Conservation (phyloP, 92 coral and sea anemone genomes). For the Isaurus tuberculatus region DNA sequence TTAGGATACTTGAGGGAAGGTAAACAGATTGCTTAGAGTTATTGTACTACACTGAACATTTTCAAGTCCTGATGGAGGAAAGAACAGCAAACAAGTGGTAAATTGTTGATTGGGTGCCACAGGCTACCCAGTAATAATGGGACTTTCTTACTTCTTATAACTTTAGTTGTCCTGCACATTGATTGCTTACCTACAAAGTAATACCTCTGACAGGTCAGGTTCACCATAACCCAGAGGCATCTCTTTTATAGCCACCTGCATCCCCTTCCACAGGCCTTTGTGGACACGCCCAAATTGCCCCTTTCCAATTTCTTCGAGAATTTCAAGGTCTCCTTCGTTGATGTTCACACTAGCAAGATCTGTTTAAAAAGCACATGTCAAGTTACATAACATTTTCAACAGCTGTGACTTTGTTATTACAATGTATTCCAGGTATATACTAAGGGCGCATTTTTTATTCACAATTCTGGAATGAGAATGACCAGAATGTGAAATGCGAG, state of each 20-base stretch:
- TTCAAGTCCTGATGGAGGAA: too few species aligned
- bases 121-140: neutral
- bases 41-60: too few species aligned
- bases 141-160: neutral
- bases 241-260: slow-evolving; percentile 35
- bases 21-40: too few species aligned
- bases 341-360: slow-evolving; percentile 6
- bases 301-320: slow-evolving; percentile 1
- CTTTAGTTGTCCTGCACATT: neutral
- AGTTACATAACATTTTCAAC: too few species aligned
- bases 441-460: too few species aligned
- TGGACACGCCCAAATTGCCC: slow-evolving; percentile 29
- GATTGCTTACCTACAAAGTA: neutral
- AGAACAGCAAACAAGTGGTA: neutral
- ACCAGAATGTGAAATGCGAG: too few species aligned
- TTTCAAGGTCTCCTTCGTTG: neutral
- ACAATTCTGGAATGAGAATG: too few species aligned
- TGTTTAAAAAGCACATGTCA: neutral
- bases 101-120: neutral
- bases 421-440: too few species aligned
- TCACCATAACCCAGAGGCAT: slow-evolving; percentile 8
- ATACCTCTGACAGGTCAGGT: neutral
- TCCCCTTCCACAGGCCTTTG: slow-evolving; percentile 37
- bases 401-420: too few species aligned
- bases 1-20: too few species aligned